These are phyloP conservation scores for Poecilia wingei DNA, from an alignment of 2,797 vertebrate species.

Conservation along the genomic window DNA sequence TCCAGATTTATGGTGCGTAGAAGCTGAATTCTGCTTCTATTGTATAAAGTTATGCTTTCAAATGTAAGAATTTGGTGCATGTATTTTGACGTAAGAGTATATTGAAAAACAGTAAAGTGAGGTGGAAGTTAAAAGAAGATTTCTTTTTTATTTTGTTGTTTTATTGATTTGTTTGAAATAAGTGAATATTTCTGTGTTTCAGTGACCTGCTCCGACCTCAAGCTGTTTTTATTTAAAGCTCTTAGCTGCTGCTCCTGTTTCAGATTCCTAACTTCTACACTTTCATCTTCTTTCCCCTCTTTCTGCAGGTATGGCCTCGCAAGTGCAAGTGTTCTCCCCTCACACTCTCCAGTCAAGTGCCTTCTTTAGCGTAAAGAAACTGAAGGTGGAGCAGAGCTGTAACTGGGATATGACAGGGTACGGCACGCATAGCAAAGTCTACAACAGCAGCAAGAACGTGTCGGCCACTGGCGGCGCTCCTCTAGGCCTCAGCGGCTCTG, in stretches of 20 bases:
- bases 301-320: constrained; percentile 97
- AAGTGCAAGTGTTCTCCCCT: constrained; percentile 98
- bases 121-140: too few relatives aligned
- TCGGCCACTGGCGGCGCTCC: constrained; percentile 87
- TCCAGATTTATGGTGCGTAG: too few relatives aligned
- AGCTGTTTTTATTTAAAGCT: constrained; percentile 81
- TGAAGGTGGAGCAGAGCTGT: constrained; percentile 97
- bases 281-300: constrained; percentile 62
- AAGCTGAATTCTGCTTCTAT: too few relatives aligned
- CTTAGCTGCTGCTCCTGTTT: constrained; percentile 72
- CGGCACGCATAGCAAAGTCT: constrained; percentile 96
- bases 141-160: too few relatives aligned
- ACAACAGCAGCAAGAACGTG: constrained; percentile 93
- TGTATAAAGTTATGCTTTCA: too few relatives aligned
- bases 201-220: constrained; percentile 69
- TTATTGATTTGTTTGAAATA: too few relatives aligned
- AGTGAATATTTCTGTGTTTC: constrained; percentile 36
- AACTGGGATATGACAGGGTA: constrained; percentile 99
- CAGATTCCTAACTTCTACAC: constrained; percentile 77
- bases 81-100: too few relatives aligned
- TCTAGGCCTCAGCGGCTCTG: constrained; percentile 84
- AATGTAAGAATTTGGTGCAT: too few relatives aligned
- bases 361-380: constrained; percentile 99
- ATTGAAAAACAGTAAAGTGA: too few relatives aligned
- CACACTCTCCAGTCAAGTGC: constrained; percentile 98